Evolutionary conservation across 2,888 invertebrate species (phyloP), one percentile per base, ranked within the genome.

Genomic region (Sminthurinus aureus): DNA sequence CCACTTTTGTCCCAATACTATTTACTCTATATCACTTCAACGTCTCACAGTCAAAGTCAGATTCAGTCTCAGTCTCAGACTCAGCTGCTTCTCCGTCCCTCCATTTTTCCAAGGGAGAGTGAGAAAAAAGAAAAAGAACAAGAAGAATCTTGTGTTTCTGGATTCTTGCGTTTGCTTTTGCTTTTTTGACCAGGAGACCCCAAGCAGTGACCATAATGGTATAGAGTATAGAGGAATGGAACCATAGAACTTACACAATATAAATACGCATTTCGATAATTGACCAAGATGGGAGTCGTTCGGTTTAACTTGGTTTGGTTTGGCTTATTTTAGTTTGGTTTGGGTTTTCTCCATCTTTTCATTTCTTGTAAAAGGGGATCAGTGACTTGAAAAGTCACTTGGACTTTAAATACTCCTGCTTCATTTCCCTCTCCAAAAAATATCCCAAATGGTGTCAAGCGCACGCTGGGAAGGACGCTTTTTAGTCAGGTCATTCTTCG

Each of bases 381-480:
- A 24, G 26, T 71, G 20, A 26, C 24, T 26, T 24, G n/a, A 22
- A 26, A 22, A 71, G 71, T 20, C 24, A 71, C 15, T 71, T 69
- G n/a, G 8, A 26, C 24, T 71, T 71, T 22, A 26, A 26, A 71
- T 8, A 26, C 71, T 76, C 52, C 58, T 50, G 22, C 52, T 76
- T 76, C 75, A 75, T 75, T 26, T 51, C 76, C 67, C 75, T 81
- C 81, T 66, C 38, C 24, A 52, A 51, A 78, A 58, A 50, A 78
- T 71, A 67, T 71, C 64, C 52, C 77, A 83, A 85, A 85, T 84
- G 85, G 86, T 85, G 85, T 86, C 84, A 86, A 83, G 76, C 81
- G 58, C 86, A 84, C 76, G 86, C 86, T 86, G 86, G 26, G 84
- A 85, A 84, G 84, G 82, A 83, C 82, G 82, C 74, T 85, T 75